Evolutionary conservation across 2,113 vertebrate genomes (phyloP).

Genomic region (Syngnathus floridae): DNA sequence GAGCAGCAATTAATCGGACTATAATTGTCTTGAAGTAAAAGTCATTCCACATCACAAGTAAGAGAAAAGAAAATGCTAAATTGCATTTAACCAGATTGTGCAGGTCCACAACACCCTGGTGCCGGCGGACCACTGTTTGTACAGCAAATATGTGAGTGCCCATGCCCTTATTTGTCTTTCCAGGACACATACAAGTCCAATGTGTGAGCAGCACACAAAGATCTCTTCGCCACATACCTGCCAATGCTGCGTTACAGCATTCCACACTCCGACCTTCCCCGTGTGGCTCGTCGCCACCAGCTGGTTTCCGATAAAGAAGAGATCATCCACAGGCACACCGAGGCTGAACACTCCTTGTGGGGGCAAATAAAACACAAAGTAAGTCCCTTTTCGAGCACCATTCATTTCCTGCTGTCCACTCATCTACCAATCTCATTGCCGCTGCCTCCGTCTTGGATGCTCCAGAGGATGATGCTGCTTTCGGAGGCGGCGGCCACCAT

Average conservation of each 20-base stretch:
- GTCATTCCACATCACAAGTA: background rate
- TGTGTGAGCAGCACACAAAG: background rate
- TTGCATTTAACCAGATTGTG: background rate
- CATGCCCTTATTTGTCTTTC: background rate
- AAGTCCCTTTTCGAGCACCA: background rate
- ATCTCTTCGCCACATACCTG: constrained; percentile 68
- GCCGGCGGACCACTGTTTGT: no score
- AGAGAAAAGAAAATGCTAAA: background rate
- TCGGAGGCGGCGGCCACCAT: constrained; percentile 84
- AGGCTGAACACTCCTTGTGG: constrained; percentile 82
- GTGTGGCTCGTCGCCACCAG: constrained; percentile 89
- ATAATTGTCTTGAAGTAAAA: background rate
- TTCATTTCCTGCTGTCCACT: background rate
- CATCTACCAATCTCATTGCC: constrained; percentile 82
- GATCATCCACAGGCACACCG: constrained; percentile 81
- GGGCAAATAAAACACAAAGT: background rate
- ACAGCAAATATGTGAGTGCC: background rate
- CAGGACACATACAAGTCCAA: constrained; percentile 85
- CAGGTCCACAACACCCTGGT: no score
- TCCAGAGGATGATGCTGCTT: constrained; percentile 85
- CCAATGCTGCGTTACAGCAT: constrained; percentile 94
- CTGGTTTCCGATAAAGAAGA: constrained; percentile 92
- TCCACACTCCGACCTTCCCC: constrained; percentile 89
- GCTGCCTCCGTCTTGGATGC: constrained; percentile 77
- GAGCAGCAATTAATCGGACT: background rate